phyloP scores from a whole-genome alignment of 2,113 vertebrate genomes.

The Mellivora capensis region DNA sequence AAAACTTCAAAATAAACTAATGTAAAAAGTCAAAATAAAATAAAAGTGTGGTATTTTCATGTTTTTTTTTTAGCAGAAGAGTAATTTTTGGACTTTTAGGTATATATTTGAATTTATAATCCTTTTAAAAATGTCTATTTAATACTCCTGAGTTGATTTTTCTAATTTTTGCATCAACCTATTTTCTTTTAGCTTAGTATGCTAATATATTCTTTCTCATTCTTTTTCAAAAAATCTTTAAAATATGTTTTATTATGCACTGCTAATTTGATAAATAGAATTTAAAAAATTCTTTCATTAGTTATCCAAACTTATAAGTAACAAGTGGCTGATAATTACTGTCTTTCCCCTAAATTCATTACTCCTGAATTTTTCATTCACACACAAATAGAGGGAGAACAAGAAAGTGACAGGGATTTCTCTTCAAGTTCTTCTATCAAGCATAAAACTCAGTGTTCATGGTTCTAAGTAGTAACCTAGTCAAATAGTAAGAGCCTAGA shows the following conservation, averaged over 20 bases:
- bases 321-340: neutral
- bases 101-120: neutral
- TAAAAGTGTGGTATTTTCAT: neutral
- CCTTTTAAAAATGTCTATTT: neutral
- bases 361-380: neutral
- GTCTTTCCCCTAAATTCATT: neutral
- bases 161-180: neutral
- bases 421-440: neutral
- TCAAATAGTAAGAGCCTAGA: neutral
- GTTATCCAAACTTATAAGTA: neutral
- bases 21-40: neutral
- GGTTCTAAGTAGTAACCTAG: neutral
- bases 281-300: neutral
- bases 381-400: neutral
- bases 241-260: neutral
- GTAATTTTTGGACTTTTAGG: neutral
- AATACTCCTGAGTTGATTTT: neutral
- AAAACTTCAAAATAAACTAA: neutral
- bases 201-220: neutral
- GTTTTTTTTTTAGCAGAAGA: neutral
- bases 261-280: neutral
- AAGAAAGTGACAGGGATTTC: neutral
- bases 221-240: neutral
- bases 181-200: neutral
- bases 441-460: neutral